Evolutionary conservation across 2,888 invertebrate species (phyloP), one percentile per base, ranked within the genome.

Genomic region (Rhodophaea formosa): DNA sequence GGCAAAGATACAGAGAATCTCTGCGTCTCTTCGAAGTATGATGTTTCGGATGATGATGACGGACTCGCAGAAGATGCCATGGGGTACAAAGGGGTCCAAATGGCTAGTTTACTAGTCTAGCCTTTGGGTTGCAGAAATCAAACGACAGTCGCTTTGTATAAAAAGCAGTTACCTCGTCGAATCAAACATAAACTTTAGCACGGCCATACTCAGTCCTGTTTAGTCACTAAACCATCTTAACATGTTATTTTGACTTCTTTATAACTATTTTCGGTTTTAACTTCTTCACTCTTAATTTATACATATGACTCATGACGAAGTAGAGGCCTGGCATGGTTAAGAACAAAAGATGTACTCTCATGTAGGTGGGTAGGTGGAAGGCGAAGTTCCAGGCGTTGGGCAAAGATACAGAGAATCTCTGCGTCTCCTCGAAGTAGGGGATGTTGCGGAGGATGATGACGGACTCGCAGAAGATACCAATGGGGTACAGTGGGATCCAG

Each of bases 71-170:
- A 97, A 75, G 68, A 98, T 94, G 7, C 98, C 98, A 98, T 78
- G 0, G 99, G 99, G 83, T 98, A 99, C 0, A 98, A 92, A 0
- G 97, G 95, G 65, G 99, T 97, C 98, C 98, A 99, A 58, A 97
- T 92, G 0, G 97, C n/a, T n/a, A n/a, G n/a, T n/a, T n/a, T n/a
- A n/a, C n/a, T n/a, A n/a, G n/a, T n/a, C n/a, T n/a, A n/a, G n/a
- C n/a, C n/a, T n/a, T n/a, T n/a, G n/a, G n/a, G n/a, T n/a, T n/a
- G n/a, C n/a, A n/a, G n/a, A n/a, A n/a, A n/a, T n/a, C n/a, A n/a
- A n/a, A n/a, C n/a, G n/a, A n/a, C n/a, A n/a, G n/a, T n/a, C n/a
- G n/a, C n/a, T n/a, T n/a, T n/a, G n/a, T n/a, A n/a, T n/a, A n/a
- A n/a, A n/a, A n/a, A n/a, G n/a, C n/a, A n/a, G n/a, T n/a, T n/a